A percentile compares a stretch with the other conserved stretches of the same genome.
phyloP scores from a whole-genome alignment of 1,140 invertebrate genomes.

The Anadara kagoshimensis region DNA sequence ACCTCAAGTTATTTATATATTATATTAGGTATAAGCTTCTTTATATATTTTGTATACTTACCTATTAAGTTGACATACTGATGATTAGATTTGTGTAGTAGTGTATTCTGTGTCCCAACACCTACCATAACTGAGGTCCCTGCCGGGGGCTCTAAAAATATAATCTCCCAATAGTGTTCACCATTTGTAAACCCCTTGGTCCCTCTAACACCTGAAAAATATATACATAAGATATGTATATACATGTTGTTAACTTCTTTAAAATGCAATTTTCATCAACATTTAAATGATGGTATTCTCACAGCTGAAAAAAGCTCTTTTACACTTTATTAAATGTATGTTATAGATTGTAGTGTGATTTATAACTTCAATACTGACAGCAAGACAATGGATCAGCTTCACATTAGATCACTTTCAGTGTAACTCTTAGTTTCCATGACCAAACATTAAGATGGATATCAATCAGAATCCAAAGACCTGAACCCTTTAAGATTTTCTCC shows the following conservation, averaged over 20 bases:
- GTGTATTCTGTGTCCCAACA: slow-evolving; percentile 58
- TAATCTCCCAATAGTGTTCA: slow-evolving; percentile 64
- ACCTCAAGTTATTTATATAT: neutral
- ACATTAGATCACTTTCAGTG: too few relatives aligned
- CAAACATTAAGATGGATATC: too few relatives aligned
- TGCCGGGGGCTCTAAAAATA: slow-evolving; percentile 58
- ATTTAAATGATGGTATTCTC: neutral
- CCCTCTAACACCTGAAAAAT: slow-evolving; percentile 56
- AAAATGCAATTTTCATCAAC: neutral
- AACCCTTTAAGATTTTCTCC: too few relatives aligned
- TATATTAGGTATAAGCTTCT: neutral
- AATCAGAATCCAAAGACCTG: too few relatives aligned
- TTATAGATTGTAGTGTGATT: too few relatives aligned
- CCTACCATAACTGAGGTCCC: slow-evolving; percentile 66
- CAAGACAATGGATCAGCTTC: too few relatives aligned
- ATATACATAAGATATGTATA: neutral
- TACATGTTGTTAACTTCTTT: neutral
- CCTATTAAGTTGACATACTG: slow-evolving; percentile 62
- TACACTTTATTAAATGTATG: too few relatives aligned
- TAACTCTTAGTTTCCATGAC: too few relatives aligned
- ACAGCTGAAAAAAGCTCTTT: too few relatives aligned
- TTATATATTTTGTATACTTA: slow-evolving; percentile 28
- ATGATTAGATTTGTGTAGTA: slow-evolving; percentile 48
- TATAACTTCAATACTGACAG: too few relatives aligned
- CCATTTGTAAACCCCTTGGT: slow-evolving; percentile 60